These are phyloP conservation scores for Phalloptychus januarius DNA, from an alignment of 2,797 vertebrate genomes.

Conservation along the genomic window DNA sequence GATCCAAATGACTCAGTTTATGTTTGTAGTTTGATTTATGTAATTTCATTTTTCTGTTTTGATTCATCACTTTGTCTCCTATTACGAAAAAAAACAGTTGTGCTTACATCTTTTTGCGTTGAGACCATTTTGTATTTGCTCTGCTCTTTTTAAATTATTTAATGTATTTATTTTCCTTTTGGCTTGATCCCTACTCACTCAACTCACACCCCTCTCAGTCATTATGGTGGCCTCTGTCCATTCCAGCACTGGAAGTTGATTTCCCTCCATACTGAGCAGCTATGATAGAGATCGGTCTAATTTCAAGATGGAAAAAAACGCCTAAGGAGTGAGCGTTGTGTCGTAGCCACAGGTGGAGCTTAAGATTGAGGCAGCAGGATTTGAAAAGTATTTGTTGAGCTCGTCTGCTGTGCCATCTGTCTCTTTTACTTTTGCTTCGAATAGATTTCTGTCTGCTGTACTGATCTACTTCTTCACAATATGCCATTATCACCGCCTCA, in stretches of 20 bases:
- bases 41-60: background rate
- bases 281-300: conserved; percentile 13
- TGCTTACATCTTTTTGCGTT: background rate
- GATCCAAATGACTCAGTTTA: background rate
- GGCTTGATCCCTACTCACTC: background rate
- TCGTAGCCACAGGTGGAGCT: background rate
- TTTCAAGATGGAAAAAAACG: conserved; percentile 18
- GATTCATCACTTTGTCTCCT: background rate
- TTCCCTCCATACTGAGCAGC: background rate
- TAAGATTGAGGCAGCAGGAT: conserved; percentile 44
- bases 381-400: background rate
- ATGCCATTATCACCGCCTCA: background rate
- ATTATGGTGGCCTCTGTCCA: background rate
- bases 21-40: background rate
- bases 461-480: background rate
- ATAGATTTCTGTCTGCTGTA: background rate
- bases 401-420: background rate
- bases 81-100: background rate
- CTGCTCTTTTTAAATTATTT: conserved; percentile 6
- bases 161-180: background rate
- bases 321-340: conserved; percentile 31
- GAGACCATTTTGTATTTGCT: background rate
- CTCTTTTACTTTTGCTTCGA: background rate
- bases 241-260: background rate
- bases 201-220: background rate